phyloP scores from a whole-genome alignment of 2,113 vertebrate genomes.

The Bothrops jararaca region DNA sequence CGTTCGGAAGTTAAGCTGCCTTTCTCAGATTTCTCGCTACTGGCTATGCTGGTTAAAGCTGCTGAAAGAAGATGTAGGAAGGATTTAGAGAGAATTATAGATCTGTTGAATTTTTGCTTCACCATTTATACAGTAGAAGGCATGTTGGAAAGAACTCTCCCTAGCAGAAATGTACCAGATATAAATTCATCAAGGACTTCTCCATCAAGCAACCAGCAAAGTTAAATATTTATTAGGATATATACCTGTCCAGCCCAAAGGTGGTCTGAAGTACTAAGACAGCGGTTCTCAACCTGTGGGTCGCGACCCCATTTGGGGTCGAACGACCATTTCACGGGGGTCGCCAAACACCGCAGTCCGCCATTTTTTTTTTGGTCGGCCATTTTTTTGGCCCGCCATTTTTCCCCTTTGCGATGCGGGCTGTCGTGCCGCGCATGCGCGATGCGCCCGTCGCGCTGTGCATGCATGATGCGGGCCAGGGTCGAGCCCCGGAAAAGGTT shows the following conservation, averaged over 20 bases:
- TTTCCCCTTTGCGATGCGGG: no score
- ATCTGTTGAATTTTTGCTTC: not conserved
- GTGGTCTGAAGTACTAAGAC: not conserved
- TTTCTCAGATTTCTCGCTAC: not conserved
- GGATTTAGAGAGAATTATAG: not conserved
- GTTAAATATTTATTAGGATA: not conserved
- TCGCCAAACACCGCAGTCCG: no score
- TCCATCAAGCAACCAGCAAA: not conserved
- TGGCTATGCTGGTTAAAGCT: not conserved
- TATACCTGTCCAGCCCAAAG: not conserved
- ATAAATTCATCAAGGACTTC: not conserved
- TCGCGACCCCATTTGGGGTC: no score
- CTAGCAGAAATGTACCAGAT: not conserved
- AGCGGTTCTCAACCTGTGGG: no score
- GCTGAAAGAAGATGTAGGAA: not conserved
- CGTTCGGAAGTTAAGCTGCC: not conserved
- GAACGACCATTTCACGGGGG: no score
- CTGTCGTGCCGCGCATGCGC: no score
- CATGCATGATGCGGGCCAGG: no score
- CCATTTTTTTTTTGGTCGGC: no score
- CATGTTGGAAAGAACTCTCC: not conserved
- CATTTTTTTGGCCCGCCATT: no score
- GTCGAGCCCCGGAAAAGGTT: no score
- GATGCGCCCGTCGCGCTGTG: no score
- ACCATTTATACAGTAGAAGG: not conserved